Evolutionary conservation across 2,113 vertebrate species (phyloP), one percentile per base, ranked within the genome.

Genomic region (Lepisosteus osseus): DNA sequence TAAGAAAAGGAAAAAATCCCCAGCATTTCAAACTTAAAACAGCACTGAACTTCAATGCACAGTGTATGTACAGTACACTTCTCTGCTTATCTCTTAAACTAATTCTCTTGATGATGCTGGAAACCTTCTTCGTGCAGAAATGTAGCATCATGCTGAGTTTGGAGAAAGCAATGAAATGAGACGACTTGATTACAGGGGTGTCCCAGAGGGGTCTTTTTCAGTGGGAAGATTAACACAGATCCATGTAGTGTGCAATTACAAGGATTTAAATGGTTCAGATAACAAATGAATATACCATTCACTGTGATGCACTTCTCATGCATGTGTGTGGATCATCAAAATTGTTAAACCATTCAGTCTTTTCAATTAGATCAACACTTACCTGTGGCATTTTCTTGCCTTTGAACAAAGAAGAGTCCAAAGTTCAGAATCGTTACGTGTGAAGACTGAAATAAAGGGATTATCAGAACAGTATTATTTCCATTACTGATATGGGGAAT

Each of bases 81-180:
- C 47, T 51, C 29, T 42, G 15, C 42, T 61, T 41, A 15, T 44
- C 65, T 54, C 42, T 59, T 72, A 67, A 65, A 72, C 44, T 9
- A 55, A 15, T 64, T 66, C 41, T 17, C 63, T 55, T 44, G 9
- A 29, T 42, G 42, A 13, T 61, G 29, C 40, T 65, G 44, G 7
- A 7, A 61, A 54, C 45, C 59, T 61, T 61, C 61, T 72, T 72
- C 71, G 51, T 54, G 45, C 55, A 41, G 66, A 65, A 67, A 67
- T 12, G 41, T 55, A n/a, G 65, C 15, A 51, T 68, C 44, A 15
- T 68, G 72, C 72, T 68, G 65, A 29, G 17, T 54, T 73, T 65
- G 57, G 66, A 68, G 61, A 65, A 73, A 73, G 67, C 56, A 73
- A 43, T 68, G 45, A 73, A 56, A 44, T 73, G 72, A 73, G 42